Percentiles rank a stretch among this genome's conserved stretches.
Conservation (phyloP, 2,797 vertebrate genomes). For the Acridotheres tristis region DNA sequence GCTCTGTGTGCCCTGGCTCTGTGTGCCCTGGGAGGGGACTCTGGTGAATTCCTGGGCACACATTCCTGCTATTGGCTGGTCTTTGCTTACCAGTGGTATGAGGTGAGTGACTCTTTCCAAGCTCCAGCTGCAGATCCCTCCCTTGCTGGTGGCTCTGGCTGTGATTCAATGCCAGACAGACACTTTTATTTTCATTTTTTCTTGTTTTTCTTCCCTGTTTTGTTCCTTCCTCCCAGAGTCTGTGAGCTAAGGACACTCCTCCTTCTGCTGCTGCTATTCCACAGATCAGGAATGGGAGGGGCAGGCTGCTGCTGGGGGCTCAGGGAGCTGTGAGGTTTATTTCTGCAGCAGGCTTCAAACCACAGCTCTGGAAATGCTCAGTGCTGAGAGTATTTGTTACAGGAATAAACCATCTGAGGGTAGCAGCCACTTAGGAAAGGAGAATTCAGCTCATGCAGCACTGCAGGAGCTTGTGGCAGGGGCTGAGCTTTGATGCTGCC, state of each 20-base stretch:
- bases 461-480: not conserved
- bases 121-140: not conserved
- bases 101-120: not conserved
- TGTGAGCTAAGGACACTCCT: not conserved
- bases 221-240: not conserved
- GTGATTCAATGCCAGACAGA: not conserved
- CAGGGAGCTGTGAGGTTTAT: not conserved
- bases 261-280: not conserved
- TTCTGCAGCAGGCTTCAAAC: not conserved
- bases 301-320: not conserved
- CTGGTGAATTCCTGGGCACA: not conserved
- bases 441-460: not conserved
- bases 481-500: not conserved
- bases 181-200: not conserved
- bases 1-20: not conserved
- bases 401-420: not conserved
- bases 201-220: not conserved
- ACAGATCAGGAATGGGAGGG: not conserved
- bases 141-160: not conserved
- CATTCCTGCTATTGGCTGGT: not conserved
- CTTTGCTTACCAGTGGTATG: fast-evolving
- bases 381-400: not conserved
- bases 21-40: not conserved
- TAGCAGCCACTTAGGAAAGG: not conserved
- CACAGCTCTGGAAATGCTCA: not conserved